These are phyloP conservation scores for Montipora capitata DNA, from an alignment of 92 coral and sea anemone genomes.

Conservation along the genomic window DNA sequence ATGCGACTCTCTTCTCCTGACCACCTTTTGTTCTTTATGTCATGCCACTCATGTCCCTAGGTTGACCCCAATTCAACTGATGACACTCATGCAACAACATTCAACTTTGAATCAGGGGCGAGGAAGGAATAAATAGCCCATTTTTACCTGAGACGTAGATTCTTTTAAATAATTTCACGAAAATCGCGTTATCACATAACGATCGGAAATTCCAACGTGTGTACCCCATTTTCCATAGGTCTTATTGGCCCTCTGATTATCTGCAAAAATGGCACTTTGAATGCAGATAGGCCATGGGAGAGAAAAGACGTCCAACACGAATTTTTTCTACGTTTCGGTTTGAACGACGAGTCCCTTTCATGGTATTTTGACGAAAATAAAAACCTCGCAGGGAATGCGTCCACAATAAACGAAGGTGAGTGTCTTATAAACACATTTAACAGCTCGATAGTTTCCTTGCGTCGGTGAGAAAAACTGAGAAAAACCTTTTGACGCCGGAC, in stretches of 20 bases:
- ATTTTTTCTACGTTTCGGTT: slow-evolving; percentile 85
- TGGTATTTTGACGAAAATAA: slow-evolving; percentile 89
- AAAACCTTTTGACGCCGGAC: no score
- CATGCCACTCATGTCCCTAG: no score
- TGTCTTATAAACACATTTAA: no score
- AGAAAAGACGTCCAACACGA: slow-evolving; percentile 82
- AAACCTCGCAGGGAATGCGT: slow-evolving; percentile 13
- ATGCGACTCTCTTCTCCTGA: no score
- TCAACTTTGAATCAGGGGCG: no score
- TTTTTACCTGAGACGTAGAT: no score
- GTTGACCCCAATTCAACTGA: no score
- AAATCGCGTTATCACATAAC: neutral
- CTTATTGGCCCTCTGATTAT: slow-evolving; percentile 83
- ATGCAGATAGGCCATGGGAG: slow-evolving; percentile 55
- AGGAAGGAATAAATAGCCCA: no score
- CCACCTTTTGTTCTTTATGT: no score
- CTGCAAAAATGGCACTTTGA: slow-evolving; percentile 73
- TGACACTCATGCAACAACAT: no score
- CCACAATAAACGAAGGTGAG: slow-evolving; percentile 44
- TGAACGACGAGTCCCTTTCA: slow-evolving; percentile 85
- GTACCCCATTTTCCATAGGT: slow-evolving; percentile 44
- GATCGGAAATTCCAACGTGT: neutral
- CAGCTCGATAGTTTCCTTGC: neutral
- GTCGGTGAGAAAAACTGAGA: neutral
- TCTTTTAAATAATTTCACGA: no score